Conservation (phyloP, 2,888 invertebrate species). For the Phaonia tiefii region DNA sequence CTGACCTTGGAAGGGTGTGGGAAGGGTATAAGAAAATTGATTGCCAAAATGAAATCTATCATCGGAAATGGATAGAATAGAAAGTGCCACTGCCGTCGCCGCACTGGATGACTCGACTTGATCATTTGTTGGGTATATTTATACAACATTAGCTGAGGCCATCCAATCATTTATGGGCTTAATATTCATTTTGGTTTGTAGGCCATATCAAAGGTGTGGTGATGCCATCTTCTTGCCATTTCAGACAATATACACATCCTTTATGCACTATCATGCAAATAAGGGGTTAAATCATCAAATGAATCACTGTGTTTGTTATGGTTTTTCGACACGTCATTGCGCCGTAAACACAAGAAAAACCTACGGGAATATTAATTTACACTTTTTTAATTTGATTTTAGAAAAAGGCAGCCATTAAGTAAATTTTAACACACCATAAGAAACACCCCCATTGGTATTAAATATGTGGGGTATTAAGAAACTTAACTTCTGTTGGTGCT, state of each 20-base stretch:
- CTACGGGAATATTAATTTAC: neutral
- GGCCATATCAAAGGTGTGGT: neutral
- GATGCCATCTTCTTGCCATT: neutral
- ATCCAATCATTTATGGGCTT: constrained; percentile 28
- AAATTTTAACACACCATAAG: neutral
- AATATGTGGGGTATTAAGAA: constrained; percentile 17
- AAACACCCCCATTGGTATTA: constrained; percentile 13
- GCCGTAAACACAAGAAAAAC: constrained; percentile 36
- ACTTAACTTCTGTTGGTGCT: neutral
- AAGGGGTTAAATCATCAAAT: constrained; percentile 44
- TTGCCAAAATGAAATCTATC: constrained; percentile 17
- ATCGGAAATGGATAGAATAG: neutral
- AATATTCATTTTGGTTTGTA: neutral
- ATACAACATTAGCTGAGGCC: constrained; percentile 32
- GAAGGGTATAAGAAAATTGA: neutral
- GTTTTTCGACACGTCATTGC: constrained; percentile 42
- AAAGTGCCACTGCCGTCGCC: neutral
- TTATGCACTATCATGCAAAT: constrained; percentile 22
- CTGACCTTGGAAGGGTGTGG: constrained; percentile 30
- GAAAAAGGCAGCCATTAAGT: constrained; percentile 42
- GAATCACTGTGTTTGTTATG: constrained; percentile 32
- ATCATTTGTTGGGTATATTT: constrained; percentile 3
- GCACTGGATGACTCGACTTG: neutral
- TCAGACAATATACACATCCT: neutral
- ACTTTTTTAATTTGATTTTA: too few species aligned